Base-by-base conservation (phyloP, 2,113 vertebrate genomes). In the Oreochromis niloticus region DNA sequence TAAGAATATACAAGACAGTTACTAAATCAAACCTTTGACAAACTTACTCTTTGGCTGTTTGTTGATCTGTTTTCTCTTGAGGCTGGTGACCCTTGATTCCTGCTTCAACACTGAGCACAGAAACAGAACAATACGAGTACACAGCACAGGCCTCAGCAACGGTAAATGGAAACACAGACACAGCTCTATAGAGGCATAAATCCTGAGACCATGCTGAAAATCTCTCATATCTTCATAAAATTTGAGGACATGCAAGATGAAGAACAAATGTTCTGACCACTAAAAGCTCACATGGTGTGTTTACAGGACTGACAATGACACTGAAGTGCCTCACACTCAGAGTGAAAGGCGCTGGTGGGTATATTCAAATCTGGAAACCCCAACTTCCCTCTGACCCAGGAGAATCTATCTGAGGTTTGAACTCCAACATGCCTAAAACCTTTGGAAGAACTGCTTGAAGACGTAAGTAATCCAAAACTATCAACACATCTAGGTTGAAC, bases 101-200 rank as follows among this genome's bases (percentile, higher is more conserved):
- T 97, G 94, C 97, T 98, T 98, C 97, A 99, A 97, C 9, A 90
- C 98, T 99, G 93, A 34, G 94, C 59, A 94, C 12, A 90, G 71
- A 66, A 73, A 27, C 1, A 86, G 7, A 87, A 30, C 55, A 32
- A 39, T 2, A 84, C 36, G 6, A 82, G 9, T 11, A 41, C 7
- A 54, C 39, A 16, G 43, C 43, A 8, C 71, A 75, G 11, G 9
- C 30, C 19, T n/a, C n/a, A 4, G 46, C 17, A 82, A 52, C 16
- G 5, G 2, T 48, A 32, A 71, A 73, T 24, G 9, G 5, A 88
- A 11, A 17, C 24, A 59, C 55, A 61, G 24, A 46, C 24, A 19
- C 22, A 7, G 7, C 19, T 79, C 11, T 79, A 22, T 46, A 30
- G 41, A 6, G 24, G 16, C 6, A 27, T 46, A 73, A 73, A 46